phyloP scores from a whole-genome alignment of 2,113 vertebrate species.

The cattle (Bos taurus) region ARS-UCD2.0 NC_037352.1:14940501-14941000 shows the following conservation, averaged over 20 bases:
- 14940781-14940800: background rate
- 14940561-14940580: background rate
- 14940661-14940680: background rate
- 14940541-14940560: background rate
- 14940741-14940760: background rate
- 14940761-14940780: background rate
- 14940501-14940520: background rate
- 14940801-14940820: background rate
- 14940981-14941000: background rate
- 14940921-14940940: background rate
- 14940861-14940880: background rate
- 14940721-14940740: background rate
- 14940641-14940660: background rate
- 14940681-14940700: background rate
- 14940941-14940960: background rate
- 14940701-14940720: background rate
- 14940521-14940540: background rate
- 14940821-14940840: background rate
- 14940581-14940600: background rate
- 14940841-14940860: background rate
- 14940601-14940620: fast-evolving
- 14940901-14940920: background rate
- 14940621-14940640: background rate
- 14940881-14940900: background rate
- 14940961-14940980: background rate